Conservation (phyloP, 2,888 invertebrate genomes). For the Branchellion lobata region DNA sequence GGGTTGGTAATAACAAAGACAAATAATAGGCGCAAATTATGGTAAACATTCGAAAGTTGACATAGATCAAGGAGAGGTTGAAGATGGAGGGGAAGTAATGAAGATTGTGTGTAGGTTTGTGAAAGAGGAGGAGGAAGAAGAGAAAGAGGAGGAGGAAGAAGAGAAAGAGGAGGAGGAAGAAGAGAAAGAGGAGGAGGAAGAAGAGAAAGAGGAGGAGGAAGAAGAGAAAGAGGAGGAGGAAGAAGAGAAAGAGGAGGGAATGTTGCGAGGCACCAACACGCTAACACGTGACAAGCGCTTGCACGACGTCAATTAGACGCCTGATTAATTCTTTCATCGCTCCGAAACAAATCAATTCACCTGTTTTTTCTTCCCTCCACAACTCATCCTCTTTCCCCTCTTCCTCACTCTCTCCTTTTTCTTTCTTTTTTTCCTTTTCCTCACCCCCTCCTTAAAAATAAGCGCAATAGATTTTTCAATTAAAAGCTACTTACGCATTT, state of each 20-base stretch:
- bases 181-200: background rate
- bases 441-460: background rate
- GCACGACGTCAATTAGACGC: background rate
- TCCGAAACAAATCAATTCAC: background rate
- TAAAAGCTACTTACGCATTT: too few relatives aligned
- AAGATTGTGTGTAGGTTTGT: background rate
- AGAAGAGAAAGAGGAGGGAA: background rate
- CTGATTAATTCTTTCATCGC: background rate
- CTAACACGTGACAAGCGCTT: background rate
- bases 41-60: slow-evolving; percentile 11
- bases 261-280: background rate
- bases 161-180: background rate
- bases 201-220: background rate
- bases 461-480: too few relatives aligned
- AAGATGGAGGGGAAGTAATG: background rate
- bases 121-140: slow-evolving; percentile 17
- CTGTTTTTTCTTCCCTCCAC: background rate
- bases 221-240: slow-evolving; percentile 13
- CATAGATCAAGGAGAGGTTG: background rate
- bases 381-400: background rate
- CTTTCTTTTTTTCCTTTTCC: background rate
- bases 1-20: too few relatives aligned
- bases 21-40: background rate
- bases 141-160: slow-evolving; percentile 8
- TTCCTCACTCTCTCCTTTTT: background rate